phyloP scores from a whole-genome alignment of 2,888 invertebrate genomes.

The Napeogenes inachia region DNA sequence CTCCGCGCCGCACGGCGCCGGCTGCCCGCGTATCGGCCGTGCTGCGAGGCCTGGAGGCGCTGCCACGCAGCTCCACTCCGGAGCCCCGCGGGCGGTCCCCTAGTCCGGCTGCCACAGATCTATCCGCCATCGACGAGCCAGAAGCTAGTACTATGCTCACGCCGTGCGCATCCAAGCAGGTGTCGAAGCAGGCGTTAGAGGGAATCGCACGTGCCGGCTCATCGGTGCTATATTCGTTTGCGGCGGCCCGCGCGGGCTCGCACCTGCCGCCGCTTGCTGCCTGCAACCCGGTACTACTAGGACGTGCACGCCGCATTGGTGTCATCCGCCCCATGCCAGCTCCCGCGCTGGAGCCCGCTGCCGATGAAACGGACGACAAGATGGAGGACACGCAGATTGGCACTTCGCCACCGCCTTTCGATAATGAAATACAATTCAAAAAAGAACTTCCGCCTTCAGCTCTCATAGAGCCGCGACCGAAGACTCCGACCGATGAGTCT shows the following conservation, averaged over 20 bases:
- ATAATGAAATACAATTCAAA: conserved; percentile 35
- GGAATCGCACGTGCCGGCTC: conserved; percentile 83
- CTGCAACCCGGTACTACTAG: conserved; percentile 58
- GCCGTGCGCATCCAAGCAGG: conserved; percentile 47
- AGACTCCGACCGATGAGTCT: conserved; percentile 48
- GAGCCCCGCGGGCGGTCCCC: conserved; percentile 46
- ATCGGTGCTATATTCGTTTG: conserved; percentile 80
- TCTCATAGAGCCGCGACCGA: conserved; percentile 61
- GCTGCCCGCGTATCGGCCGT: conserved; percentile 69
- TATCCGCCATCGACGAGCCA: conserved; percentile 43
- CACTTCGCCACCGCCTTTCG: conserved; percentile 37
- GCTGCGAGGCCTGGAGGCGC: conserved; percentile 53
- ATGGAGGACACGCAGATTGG: conserved; percentile 34
- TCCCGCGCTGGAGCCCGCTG: conserved; percentile 30
- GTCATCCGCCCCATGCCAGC: conserved; percentile 76
- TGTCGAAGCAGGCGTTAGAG: conserved; percentile 80
- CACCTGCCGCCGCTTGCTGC: conserved; percentile 63
- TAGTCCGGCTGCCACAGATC: conserved; percentile 39
- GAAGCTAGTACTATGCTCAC: conserved; percentile 43
- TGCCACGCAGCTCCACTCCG: conserved; percentile 55
- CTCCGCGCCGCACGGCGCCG: conserved; percentile 74
- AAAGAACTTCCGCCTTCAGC: conserved; percentile 56
- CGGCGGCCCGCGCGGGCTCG: conserved; percentile 50
- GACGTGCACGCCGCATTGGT: conserved; percentile 70
- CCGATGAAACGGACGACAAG: conserved; percentile 34